phyloP scores from a whole-genome alignment of 2,888 invertebrate species.

The Leucophenga montana region DNA sequence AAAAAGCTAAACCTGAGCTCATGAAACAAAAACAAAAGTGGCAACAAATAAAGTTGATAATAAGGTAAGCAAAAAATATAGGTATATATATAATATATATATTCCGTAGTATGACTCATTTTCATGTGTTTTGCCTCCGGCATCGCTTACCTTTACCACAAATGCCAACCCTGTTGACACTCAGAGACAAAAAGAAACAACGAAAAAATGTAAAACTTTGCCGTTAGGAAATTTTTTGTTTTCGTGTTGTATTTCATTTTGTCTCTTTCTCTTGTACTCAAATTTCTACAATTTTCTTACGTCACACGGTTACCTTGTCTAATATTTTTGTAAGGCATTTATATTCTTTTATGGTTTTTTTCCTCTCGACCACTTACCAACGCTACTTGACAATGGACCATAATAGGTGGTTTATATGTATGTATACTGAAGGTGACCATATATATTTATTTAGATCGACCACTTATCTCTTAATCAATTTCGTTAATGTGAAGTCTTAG shows the following conservation, averaged over 20 bases:
- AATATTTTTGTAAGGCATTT: too few relatives aligned
- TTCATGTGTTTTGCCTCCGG: background rate
- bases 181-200: slow-evolving; percentile 40
- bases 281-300: background rate
- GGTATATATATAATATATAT: background rate
- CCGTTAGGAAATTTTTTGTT: slow-evolving; percentile 35
- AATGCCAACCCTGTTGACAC: slow-evolving; percentile 14
- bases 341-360: too few relatives aligned
- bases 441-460: too few relatives aligned
- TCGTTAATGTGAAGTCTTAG: too few relatives aligned
- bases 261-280: slow-evolving; percentile 16
- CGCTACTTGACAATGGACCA: too few relatives aligned
- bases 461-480: too few relatives aligned
- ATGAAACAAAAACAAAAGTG: background rate
- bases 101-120: slow-evolving; percentile 27
- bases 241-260: slow-evolving; percentile 24
- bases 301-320: background rate
- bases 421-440: too few relatives aligned
- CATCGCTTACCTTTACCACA: background rate
- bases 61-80: slow-evolving; percentile 9
- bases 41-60: slow-evolving; percentile 4
- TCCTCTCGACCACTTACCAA: too few relatives aligned
- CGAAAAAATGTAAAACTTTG: slow-evolving; percentile 26
- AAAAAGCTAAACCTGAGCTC: background rate
- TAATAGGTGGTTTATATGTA: too few relatives aligned